Conservation (phyloP, 2,888 invertebrate genomes). For the Oscheius onirici region DNA sequence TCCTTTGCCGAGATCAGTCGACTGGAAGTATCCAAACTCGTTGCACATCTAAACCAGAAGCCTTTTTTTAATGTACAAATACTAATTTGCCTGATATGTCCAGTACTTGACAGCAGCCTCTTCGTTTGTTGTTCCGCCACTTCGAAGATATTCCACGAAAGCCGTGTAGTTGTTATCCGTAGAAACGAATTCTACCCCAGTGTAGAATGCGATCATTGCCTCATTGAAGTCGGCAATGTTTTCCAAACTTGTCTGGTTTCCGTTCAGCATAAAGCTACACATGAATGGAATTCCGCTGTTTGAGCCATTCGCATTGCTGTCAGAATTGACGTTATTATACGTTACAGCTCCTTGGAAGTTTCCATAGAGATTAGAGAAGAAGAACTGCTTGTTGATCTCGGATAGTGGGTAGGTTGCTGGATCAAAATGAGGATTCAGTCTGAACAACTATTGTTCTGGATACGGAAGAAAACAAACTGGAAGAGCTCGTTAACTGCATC, state of each 20-base stretch:
- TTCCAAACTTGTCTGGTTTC: constrained; percentile 26
- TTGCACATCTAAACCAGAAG: constrained; percentile 93
- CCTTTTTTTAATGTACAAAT: constrained; percentile 74
- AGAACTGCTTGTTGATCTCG: constrained; percentile 77
- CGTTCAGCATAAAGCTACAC: constrained; percentile 13
- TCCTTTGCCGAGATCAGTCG: constrained; percentile 77
- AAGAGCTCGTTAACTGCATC: constrained; percentile 38
- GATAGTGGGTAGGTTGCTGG: background rate
- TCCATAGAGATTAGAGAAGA: constrained; percentile 84
- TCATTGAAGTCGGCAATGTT: constrained; percentile 43
- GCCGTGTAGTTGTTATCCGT: constrained; percentile 45
- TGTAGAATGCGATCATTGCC: constrained; percentile 74
- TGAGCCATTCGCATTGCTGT: constrained; percentile 61
- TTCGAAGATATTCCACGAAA: constrained; percentile 33
- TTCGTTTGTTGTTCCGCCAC: background rate
- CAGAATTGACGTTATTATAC: constrained; percentile 91
- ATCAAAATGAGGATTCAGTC: constrained; percentile 5
- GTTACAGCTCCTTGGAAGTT: constrained; percentile 89
- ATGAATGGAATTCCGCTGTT: constrained; percentile 79
- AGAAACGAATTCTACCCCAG: constrained; percentile 23
- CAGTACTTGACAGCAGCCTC: background rate
- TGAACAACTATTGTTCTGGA: background rate
- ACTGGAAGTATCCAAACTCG: constrained; percentile 94
- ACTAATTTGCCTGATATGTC: background rate
- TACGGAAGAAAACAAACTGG: constrained; percentile 17